Percentiles rank a stretch among this genome's conserved stretches.
phyloP scores from a whole-genome alignment of 2,113 vertebrate genomes.

The Lichenostomus cassidix region DNA sequence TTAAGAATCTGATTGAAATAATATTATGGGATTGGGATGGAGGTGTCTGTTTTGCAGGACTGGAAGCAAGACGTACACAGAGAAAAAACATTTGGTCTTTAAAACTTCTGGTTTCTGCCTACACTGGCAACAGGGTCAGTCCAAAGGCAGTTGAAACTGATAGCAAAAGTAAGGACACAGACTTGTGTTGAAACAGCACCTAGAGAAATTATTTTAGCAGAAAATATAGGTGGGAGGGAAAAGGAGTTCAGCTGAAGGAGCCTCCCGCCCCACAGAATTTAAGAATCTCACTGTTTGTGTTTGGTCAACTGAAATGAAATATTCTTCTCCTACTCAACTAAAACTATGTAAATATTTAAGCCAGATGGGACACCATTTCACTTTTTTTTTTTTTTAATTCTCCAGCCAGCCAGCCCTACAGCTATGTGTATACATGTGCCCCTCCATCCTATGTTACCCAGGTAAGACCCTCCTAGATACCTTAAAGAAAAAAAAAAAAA shows the following conservation, averaged over 20 bases:
- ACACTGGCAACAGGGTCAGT: not conserved
- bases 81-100: not conserved
- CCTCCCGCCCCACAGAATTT: fast-evolving
- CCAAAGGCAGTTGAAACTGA: not conserved
- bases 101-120: not conserved
- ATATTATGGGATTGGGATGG: not conserved
- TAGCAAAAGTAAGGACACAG: not conserved
- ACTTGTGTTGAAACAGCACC: not conserved
- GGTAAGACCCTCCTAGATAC: not conserved
- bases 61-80: not conserved
- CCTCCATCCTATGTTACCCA: not conserved
- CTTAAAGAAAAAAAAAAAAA: not conserved
- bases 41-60: not conserved
- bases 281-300: not conserved
- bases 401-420: not conserved
- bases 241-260: not conserved
- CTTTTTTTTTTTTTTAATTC: not conserved
- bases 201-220: not conserved
- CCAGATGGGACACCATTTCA: not conserved
- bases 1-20: not conserved
- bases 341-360: conserved; percentile 46
- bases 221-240: not conserved
- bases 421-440: too few relatives aligned
- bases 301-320: not conserved
- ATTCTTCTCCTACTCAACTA: not conserved